Evolutionary conservation across 2,888 invertebrate genomes (phyloP).

Genomic region (Lissocephala sabroskyi): DNA sequence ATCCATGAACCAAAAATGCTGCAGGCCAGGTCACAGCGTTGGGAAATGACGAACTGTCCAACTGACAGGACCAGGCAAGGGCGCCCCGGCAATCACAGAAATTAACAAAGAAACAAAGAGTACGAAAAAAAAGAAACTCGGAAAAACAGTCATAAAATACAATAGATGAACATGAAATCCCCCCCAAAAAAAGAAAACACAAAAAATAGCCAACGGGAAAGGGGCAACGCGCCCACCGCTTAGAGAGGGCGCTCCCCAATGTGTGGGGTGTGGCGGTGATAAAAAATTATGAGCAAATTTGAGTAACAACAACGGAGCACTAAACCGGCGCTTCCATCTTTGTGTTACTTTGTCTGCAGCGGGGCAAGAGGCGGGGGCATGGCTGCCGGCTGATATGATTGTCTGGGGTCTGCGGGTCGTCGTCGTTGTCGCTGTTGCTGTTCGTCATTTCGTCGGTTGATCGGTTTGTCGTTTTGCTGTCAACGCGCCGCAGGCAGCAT

Average conservation of each 20-base stretch:
- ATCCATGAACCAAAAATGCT: too few species aligned
- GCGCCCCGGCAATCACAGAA: conserved; percentile 30
- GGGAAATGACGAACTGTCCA: too few species aligned
- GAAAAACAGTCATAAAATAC: conserved; percentile 42
- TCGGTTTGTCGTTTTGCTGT: background rate
- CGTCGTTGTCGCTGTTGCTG: too few species aligned
- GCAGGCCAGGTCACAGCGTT: too few species aligned
- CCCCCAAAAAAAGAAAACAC: conserved; percentile 1
- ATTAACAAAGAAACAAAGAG: conserved; percentile 45
- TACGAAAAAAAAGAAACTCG: conserved; percentile 23
- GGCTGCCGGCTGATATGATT: too few species aligned
- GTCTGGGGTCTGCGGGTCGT: conserved; percentile 50
- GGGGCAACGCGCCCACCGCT: conserved; percentile 58
- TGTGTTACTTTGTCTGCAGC: conserved; percentile 51
- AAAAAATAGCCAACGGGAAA: conserved; percentile 20
- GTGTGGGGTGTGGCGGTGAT: conserved; percentile 33
- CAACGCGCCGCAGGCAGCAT: background rate
- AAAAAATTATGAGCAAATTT: conserved; percentile 66
- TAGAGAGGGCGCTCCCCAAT: conserved; percentile 20
- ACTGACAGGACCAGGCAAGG: background rate
- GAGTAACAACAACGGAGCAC: conserved; percentile 41
- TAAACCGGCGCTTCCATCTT: conserved; percentile 62
- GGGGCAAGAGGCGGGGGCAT: too few species aligned
- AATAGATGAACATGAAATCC: conserved; percentile 22
- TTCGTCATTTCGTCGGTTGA: conserved; percentile 13